Percentiles rank a stretch among this genome's conserved stretches.
Evolutionary conservation across 2,113 vertebrate species (phyloP).

Genomic region (Caranx ignobilis): DNA sequence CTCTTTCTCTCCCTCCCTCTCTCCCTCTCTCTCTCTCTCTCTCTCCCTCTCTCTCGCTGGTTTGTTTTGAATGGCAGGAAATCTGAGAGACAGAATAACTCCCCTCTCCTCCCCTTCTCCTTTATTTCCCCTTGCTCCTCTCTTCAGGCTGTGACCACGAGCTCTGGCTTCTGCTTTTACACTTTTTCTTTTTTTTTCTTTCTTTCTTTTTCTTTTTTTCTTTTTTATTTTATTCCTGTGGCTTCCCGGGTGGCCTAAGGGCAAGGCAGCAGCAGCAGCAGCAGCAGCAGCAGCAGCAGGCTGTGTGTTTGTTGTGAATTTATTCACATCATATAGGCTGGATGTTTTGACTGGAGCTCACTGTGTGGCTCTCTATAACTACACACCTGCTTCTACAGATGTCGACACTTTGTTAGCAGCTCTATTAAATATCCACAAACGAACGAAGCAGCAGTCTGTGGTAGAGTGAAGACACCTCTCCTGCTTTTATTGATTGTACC

Average conservation of each 20-base stretch:
- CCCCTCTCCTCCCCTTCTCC: constrained; percentile 50
- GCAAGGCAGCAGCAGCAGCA: constrained; percentile 53
- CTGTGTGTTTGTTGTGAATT: constrained; percentile 26
- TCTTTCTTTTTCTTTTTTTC: neutral
- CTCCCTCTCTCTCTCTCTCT: constrained; percentile 6
- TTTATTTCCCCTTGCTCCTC: constrained; percentile 57
- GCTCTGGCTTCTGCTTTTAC: constrained; percentile 49
- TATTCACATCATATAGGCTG: constrained; percentile 20
- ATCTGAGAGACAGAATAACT: constrained; percentile 69
- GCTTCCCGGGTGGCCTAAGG: constrained; percentile 61
- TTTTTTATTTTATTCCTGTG: constrained; percentile 22
- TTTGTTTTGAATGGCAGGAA: constrained; percentile 70
- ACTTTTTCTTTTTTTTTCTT: neutral
- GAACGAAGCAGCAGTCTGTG: neutral
- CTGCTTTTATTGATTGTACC: neutral
- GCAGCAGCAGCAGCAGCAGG: constrained; percentile 19
- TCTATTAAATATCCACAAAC: neutral
- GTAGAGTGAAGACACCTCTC: neutral
- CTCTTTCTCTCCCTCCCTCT: constrained; percentile 3
- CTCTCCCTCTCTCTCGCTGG: constrained; percentile 18
- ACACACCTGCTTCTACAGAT: constrained; percentile 40
- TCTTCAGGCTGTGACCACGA: constrained; percentile 72
- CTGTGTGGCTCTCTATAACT: neutral
- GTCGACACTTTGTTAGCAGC: neutral
- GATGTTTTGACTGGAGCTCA: constrained; percentile 8